phyloP scores from a whole-genome alignment of 1,140 invertebrate genomes.

The Bombus soroeensis region DNA sequence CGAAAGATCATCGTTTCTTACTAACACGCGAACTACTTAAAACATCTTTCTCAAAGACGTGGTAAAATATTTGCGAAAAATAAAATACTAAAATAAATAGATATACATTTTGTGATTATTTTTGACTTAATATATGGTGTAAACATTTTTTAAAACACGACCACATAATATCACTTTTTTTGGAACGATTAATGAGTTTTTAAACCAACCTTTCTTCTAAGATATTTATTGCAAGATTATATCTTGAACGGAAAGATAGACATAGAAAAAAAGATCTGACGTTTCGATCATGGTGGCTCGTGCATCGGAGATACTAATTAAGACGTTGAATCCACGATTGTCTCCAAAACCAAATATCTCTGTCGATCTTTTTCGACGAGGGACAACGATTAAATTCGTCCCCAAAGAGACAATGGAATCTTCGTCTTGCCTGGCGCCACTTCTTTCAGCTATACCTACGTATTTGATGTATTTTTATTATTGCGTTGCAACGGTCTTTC shows the following conservation, averaged over 20 bases:
- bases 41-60: too few species aligned
- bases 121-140: too few species aligned
- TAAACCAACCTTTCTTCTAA: neutral
- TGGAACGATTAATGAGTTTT: too few species aligned
- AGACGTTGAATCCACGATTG: constrained; percentile 71
- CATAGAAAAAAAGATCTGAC: constrained; percentile 21
- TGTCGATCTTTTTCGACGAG: constrained; percentile 50
- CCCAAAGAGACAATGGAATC: constrained; percentile 33
- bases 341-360: constrained; percentile 71
- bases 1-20: too few species aligned
- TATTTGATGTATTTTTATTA: constrained; percentile 1
- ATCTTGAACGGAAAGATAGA: constrained; percentile 25
- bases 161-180: too few species aligned
- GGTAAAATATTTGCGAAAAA: too few species aligned
- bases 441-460: constrained; percentile 19
- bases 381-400: constrained; percentile 66
- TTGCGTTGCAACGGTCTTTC: neutral
- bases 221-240: constrained; percentile 24
- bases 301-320: constrained; percentile 71
- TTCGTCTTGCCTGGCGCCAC: constrained; percentile 40
- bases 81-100: too few species aligned
- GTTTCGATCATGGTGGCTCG: constrained; percentile 53
- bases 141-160: too few species aligned
- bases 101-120: too few species aligned
- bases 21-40: too few species aligned